A percentile compares a stretch with the other conserved stretches of the same genome.
Conservation (phyloP, 2,888 invertebrate genomes). For the Agrochola lychnidis region DNA sequence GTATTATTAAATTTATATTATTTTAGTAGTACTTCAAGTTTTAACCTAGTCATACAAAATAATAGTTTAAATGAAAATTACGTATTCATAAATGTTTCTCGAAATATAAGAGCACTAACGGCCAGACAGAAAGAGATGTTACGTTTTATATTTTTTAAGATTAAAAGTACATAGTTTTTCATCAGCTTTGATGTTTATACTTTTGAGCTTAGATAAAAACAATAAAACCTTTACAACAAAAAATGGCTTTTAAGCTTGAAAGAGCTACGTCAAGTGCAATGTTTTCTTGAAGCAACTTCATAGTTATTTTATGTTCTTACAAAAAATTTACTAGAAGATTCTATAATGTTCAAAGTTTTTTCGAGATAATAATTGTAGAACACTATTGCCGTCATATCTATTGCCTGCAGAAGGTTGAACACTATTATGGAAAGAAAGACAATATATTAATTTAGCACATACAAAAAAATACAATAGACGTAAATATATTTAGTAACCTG, state of each 20-base stretch:
- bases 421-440: no score
- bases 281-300: background rate
- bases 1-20: background rate
- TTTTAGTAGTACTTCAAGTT: background rate
- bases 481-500: no score
- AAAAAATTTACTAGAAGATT: background rate
- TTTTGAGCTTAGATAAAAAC: background rate
- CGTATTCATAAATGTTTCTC: background rate
- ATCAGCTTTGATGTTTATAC: background rate
- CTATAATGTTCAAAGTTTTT: no score
- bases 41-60: background rate
- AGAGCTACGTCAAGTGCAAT: background rate
- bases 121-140: background rate
- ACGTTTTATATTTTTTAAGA: background rate
- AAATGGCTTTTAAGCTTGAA: background rate
- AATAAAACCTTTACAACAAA: background rate
- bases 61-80: background rate
- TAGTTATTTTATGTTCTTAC: background rate
- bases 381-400: no score
- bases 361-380: no score
- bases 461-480: no score
- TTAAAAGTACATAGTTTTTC: background rate
- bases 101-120: background rate
- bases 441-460: no score
- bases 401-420: no score